Base-by-base conservation (phyloP, 2,797 vertebrate species). In the Hippocampus kuda region DNA sequence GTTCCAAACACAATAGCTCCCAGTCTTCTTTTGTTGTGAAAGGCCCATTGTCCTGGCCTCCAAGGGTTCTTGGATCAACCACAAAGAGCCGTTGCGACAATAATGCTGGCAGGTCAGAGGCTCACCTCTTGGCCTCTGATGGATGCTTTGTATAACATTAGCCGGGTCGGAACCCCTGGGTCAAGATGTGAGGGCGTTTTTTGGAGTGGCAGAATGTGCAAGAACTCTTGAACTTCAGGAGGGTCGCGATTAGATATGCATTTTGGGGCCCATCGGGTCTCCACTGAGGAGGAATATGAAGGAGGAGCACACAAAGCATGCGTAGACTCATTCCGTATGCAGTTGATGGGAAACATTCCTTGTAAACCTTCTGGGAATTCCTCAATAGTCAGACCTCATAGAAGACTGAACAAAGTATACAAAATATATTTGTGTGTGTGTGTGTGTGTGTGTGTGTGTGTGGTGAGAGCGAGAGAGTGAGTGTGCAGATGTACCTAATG, bases 71-170 rank as follows among this genome's bases (percentile, higher is more conserved):
- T 69, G 49, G 73, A 69, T 38, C 48, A 38, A 54, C 66, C 63
- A 81, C 84, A 87, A 81, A 78, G 77, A 75, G 67, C 66, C 60
- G 70, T 73, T 63, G 59, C 79, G 20, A 78, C 74, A 73, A 38
- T 38, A 38, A 71, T 70, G 67, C 70, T 77, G n/a, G 0, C 34
- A 74, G 73, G 72, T 69, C 74, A 71, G 81, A 67, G 57, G 71
- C 71, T 75, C 24, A 64, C 60, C 62, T 70, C 73, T 79, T 67
- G 56, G 30, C 72, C 73, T 60, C 64, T 83, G 85, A 85, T 53
- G 73, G 81, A 78, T 81, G 73, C 73, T 89, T 86, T 88, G 83
- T 85, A 84, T 84, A 86, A 86, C 82, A 83, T 82, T 87, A 87
- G 73, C 27, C 56, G 75, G 83, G 81, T 83, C 81, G 73, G 46